phyloP scores from a whole-genome alignment of 2,888 invertebrate genomes.

The Cantharis nigra region DNA sequence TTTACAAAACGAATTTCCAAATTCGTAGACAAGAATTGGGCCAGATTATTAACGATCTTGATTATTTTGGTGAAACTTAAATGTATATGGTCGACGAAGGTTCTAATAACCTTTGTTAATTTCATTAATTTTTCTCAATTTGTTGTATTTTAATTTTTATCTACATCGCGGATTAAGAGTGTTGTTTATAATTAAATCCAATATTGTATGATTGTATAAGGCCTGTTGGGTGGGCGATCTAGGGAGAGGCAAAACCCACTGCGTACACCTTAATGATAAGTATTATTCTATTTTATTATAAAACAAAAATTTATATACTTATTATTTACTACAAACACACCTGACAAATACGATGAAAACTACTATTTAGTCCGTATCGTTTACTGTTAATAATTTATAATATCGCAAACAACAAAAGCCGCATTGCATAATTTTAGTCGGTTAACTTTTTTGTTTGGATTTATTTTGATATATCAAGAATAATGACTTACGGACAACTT shows the following conservation, averaged over 20 bases:
- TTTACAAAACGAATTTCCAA: background rate
- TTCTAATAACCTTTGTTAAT: background rate
- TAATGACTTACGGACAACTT: background rate
- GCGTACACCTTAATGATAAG: background rate
- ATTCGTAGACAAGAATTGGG: background rate
- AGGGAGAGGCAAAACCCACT: conserved; percentile 38
- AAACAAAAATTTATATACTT: background rate
- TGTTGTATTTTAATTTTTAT: background rate
- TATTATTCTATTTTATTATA: background rate
- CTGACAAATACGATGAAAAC: background rate
- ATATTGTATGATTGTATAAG: conserved; percentile 5
- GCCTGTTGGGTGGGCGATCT: conserved; percentile 34
- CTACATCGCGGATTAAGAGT: background rate
- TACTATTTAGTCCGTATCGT: background rate
- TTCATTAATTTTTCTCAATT: background rate
- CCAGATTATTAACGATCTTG: background rate
- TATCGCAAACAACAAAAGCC: background rate
- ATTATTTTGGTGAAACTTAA: background rate
- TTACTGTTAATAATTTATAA: background rate
- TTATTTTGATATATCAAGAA: background rate
- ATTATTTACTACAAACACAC: background rate
- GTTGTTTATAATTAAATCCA: background rate
- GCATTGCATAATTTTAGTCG: background rate
- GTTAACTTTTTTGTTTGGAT: background rate
- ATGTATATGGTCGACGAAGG: background rate